These are phyloP conservation scores for Aurelia sp. DNA, from an alignment of 30 jellyfish, hydroid and myxozoan species.

Conservation along the genomic window DNA sequence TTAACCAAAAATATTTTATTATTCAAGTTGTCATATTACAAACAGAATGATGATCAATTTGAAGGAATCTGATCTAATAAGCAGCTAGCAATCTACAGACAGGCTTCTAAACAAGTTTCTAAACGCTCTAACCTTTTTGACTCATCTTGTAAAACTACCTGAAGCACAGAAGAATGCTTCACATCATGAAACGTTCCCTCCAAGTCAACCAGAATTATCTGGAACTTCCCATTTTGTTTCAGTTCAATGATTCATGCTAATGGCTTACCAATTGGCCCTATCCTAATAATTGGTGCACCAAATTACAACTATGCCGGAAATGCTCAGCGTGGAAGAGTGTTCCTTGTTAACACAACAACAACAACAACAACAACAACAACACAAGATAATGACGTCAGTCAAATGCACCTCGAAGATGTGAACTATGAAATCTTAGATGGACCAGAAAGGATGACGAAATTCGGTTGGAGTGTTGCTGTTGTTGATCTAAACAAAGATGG, in stretches of 20 bases:
- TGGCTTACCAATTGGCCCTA: conserved; percentile 53
- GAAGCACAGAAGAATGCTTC: no score
- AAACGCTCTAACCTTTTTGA: no score
- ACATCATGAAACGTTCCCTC: no score
- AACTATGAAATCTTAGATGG: conserved; percentile 63
- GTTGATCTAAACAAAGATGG: conserved; percentile 79
- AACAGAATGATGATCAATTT: no score
- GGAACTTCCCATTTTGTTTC: background rate
- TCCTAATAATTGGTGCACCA: conserved; percentile 75
- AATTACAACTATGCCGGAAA: conserved; percentile 41
- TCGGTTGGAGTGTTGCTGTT: conserved; percentile 78
- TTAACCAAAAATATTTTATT: no score
- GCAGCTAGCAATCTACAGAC: no score
- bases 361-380: background rate
- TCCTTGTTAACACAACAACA: conserved; percentile 12
- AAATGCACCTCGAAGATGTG: background rate
- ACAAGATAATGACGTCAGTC: background rate
- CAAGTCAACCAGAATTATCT: no score
- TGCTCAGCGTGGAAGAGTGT: conserved; percentile 51
- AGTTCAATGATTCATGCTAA: conserved; percentile 34
- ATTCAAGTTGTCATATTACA: no score
- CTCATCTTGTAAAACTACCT: no score
- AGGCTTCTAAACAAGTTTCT: no score
- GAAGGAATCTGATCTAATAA: no score
- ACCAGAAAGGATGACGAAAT: conserved; percentile 72